Conservation (phyloP, 2,113 vertebrate genomes). For the Hemibagrus wyckioides region DNA sequence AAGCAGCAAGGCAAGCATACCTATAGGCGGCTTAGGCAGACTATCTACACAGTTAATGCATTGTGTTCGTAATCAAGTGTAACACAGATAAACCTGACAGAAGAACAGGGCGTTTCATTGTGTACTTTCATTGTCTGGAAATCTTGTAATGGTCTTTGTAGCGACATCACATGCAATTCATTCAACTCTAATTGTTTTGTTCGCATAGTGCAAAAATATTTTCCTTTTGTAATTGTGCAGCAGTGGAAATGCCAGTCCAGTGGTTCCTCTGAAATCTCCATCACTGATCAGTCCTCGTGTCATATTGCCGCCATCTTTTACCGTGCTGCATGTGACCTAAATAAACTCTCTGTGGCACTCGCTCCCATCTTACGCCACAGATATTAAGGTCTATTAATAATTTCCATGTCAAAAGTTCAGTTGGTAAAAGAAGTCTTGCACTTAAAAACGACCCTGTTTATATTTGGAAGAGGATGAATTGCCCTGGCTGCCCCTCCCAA, state of each 20-base stretch:
- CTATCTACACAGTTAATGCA: neutral
- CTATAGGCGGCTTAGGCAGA: neutral
- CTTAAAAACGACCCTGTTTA: constrained; percentile 22
- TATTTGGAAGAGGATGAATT: neutral
- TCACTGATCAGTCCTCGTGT: neutral
- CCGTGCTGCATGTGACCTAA: constrained; percentile 29
- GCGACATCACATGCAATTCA: neutral
- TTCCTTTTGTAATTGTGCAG: neutral
- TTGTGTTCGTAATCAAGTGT: neutral
- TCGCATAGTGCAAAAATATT: neutral
- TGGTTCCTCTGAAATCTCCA: neutral
- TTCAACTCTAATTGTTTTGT: neutral
- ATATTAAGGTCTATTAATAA: constrained; percentile 27
- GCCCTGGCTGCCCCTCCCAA: neutral
- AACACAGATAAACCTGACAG: neutral
- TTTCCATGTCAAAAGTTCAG: constrained; percentile 32
- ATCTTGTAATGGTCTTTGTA: neutral
- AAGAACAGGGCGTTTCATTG: neutral
- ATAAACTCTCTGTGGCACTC: constrained; percentile 16
- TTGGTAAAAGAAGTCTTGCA: constrained; percentile 32
- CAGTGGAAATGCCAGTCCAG: neutral
- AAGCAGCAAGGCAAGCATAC: neutral
- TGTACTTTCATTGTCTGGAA: neutral
- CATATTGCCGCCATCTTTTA: constrained; percentile 9
- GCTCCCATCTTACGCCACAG: neutral